Conservation (phyloP, 2,797 vertebrate genomes). For the Pagetopsis macropterus region DNA sequence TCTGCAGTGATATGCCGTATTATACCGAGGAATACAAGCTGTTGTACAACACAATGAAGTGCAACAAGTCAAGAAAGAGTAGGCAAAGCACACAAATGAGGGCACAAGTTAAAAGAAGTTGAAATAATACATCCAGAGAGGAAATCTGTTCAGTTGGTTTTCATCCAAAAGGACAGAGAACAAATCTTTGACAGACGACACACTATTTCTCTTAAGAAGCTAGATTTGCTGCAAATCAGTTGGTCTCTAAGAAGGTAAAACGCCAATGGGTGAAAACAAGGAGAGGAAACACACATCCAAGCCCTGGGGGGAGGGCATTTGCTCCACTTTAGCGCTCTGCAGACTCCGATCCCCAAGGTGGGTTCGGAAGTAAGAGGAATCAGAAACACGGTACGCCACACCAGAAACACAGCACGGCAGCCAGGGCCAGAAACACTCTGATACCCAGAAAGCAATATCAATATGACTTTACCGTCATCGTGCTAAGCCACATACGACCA, state of each 20-base stretch:
- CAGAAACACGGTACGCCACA: slow-evolving; percentile 8
- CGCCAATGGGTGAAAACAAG: slow-evolving; percentile 14
- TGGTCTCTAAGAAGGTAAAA: not conserved
- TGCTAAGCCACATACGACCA: slow-evolving; percentile 3
- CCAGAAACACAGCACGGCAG: not conserved
- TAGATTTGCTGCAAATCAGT: not conserved
- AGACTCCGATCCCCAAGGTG: slow-evolving; percentile 22
- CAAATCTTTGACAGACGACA: not conserved
- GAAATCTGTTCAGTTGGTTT: slow-evolving; percentile 9
- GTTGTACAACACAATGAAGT: not conserved
- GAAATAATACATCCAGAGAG: not conserved
- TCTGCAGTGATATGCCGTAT: slow-evolving; percentile 4
- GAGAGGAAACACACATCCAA: slow-evolving; percentile 24
- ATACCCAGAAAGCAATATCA: not conserved
- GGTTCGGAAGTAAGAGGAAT: slow-evolving; percentile 41
- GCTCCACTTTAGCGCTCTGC: slow-evolving; percentile 29
- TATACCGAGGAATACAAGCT: slow-evolving; percentile 1
- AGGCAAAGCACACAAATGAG: not conserved
- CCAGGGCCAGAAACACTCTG: slow-evolving; percentile 15
- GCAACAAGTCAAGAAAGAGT: slow-evolving; percentile 27
- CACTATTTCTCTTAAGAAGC: not conserved
- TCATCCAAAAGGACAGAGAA: not conserved
- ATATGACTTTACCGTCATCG: slow-evolving; percentile 12
- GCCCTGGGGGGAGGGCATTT: not conserved
- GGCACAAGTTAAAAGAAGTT: not conserved